Evolutionary conservation across 1,140 invertebrate genomes (phyloP).

Genomic region (Cotesia typhae): DNA sequence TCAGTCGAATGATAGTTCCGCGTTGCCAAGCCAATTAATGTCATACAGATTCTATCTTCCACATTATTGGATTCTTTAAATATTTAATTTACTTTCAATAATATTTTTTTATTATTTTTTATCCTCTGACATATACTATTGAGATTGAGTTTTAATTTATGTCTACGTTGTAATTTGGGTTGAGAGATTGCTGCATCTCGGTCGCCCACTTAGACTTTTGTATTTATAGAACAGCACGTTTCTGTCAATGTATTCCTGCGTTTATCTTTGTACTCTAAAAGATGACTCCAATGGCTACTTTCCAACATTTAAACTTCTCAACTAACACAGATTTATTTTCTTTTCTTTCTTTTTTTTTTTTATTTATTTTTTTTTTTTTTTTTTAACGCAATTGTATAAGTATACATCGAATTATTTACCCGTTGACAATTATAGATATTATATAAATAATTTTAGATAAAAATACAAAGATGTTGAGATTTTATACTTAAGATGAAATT

Average conservation of each 20-base stretch:
- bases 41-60: conserved; percentile 23
- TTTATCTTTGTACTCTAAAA: conserved; percentile 26
- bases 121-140: conserved; percentile 9
- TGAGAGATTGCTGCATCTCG: conserved; percentile 37
- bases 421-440: conserved; percentile 10
- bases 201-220: conserved; percentile 41
- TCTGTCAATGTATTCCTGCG: conserved; percentile 37
- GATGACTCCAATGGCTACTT: conserved; percentile 20
- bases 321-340: background rate
- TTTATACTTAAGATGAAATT: too few relatives aligned
- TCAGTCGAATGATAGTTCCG: conserved; percentile 33
- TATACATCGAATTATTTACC: too few relatives aligned
- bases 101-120: background rate
- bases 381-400: background rate
- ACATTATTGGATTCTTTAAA: background rate
- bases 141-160: conserved; percentile 31
- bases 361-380: background rate
- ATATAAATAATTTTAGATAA: conserved; percentile 16
- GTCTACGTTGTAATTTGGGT: conserved; percentile 41
- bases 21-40: conserved; percentile 35
- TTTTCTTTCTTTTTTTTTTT: background rate
- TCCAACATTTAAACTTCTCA: conserved; percentile 18
- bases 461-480: background rate
- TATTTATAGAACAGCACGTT: conserved; percentile 41
- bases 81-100: background rate